Conservation (phyloP, 2,888 invertebrate species). For the Ochropleura leucogaster region DNA sequence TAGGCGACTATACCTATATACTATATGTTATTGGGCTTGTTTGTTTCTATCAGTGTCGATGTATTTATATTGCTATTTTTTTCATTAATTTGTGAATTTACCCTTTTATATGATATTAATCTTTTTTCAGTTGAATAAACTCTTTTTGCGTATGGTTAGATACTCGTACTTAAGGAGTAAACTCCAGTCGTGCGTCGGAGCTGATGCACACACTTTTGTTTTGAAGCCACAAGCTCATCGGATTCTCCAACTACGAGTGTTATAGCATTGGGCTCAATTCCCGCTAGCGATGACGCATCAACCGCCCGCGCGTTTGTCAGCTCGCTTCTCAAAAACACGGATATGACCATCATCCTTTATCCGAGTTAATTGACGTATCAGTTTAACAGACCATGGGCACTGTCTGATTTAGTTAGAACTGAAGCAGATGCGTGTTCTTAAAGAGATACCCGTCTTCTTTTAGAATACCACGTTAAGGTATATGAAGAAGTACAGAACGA, state of each 20-base stretch:
- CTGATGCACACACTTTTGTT: no score
- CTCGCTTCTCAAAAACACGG: slow-evolving; percentile 33
- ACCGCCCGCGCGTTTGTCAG: not conserved
- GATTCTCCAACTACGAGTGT: not conserved
- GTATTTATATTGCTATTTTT: no score
- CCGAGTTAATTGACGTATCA: slow-evolving; percentile 14
- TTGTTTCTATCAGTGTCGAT: no score
- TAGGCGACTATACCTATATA: no score
- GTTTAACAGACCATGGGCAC: not conserved
- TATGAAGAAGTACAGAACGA: not conserved
- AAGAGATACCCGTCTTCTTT: not conserved
- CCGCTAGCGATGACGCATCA: slow-evolving; percentile 20
- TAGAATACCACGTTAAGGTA: not conserved
- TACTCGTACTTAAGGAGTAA: no score
- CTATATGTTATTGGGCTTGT: no score
- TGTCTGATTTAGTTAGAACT: not conserved
- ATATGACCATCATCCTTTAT: slow-evolving; percentile 29
- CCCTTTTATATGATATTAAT: no score
- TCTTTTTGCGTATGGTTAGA: no score
- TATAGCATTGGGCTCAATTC: not conserved
- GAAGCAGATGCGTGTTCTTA: not conserved
- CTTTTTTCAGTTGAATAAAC: no score
- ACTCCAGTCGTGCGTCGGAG: no score
- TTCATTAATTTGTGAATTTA: no score
- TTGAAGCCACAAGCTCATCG: not conserved